phyloP scores from a whole-genome alignment of 2,888 invertebrate species.

The Caenorhabditis uteleia region DNA sequence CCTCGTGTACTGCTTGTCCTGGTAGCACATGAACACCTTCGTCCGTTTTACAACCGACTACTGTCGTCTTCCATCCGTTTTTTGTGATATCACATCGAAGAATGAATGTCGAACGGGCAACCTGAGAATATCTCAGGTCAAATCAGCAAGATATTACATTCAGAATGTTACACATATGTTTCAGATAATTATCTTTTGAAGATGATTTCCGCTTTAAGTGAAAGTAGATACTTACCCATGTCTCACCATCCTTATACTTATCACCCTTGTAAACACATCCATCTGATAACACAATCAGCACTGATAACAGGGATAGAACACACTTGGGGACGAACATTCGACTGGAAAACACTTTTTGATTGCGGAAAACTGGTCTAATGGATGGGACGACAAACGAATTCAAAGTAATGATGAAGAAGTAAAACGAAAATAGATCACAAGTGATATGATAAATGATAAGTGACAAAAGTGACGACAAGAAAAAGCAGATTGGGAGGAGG shows the following conservation, averaged over 20 bases:
- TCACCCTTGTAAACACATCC: conserved; percentile 49
- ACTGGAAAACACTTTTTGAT: too few relatives aligned
- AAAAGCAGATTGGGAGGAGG: too few relatives aligned
- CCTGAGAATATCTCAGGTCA: conserved; percentile 22
- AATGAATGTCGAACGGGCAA: conserved; percentile 52
- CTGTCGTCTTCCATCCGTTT: conserved; percentile 48
- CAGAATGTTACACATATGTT: neutral
- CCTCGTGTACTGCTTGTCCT: conserved; percentile 48
- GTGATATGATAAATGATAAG: too few relatives aligned
- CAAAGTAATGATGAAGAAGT: too few relatives aligned
- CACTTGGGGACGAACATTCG: too few relatives aligned
- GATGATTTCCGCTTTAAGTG: neutral
- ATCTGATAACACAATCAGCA: too few relatives aligned
- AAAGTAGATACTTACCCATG: conserved; percentile 42
- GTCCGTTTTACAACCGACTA: conserved; percentile 47
- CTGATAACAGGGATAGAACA: too few relatives aligned
- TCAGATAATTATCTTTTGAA: conserved; percentile 1
- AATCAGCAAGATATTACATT: neutral
- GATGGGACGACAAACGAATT: too few relatives aligned
- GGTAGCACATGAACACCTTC: conserved; percentile 45
- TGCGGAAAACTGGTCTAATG: too few relatives aligned
- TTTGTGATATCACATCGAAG: conserved; percentile 49
- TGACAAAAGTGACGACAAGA: too few relatives aligned
- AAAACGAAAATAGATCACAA: too few relatives aligned
- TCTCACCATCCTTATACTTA: conserved; percentile 47